Base-by-base conservation (phyloP, 1,140 invertebrate species). In the Steinernema khuongi region DNA sequence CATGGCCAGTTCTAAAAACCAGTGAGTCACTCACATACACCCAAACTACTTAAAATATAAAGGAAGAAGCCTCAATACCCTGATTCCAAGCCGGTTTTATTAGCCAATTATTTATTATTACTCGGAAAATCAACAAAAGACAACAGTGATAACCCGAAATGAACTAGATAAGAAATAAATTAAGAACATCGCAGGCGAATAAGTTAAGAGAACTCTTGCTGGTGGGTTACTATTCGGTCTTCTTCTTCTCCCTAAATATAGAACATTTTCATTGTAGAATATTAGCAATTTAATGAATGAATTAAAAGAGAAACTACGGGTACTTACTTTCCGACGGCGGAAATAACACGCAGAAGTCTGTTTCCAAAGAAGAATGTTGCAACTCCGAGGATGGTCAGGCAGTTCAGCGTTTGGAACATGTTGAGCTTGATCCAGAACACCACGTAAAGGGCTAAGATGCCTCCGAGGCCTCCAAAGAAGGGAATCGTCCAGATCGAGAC, bases 341-440 rank as follows among this genome's bases (percentile, higher is more conserved):
- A 91, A 79, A 93, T 89, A 75, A 88, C 87, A 44, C 91, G 91
- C 70, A 97, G 89, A 80, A 97, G 88, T 80, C 92, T 90, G 86
- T 95, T 93, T n/a, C 95, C 95, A 77, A 91, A 90, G 4, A 97
- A 88, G 88, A 97, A 97, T 67, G 94, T 95, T 71, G 94, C 88
- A 44, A 91, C 85, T 68, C 91, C 92, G 71, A 97, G 87, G 30
- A 91, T 89, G 74, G 92, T 88, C 44, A 98, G 88, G 87, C 94
- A 95, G 77, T 92, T 91, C 80, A 96, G 87, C n/a, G 95, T 96
- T 68, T 91, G 89, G 87, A 98, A 98, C 96, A 98, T 98, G 81
- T 94, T 91, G 73, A 97, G 87, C 83, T 91, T 88, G 67, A 94
- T 85, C 93, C 94, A 98, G 86, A 97, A 95, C 77, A 92, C 87